These are phyloP conservation scores for Sylvietta virens DNA, from an alignment of 2,113 vertebrate genomes.

Conservation along the genomic window DNA sequence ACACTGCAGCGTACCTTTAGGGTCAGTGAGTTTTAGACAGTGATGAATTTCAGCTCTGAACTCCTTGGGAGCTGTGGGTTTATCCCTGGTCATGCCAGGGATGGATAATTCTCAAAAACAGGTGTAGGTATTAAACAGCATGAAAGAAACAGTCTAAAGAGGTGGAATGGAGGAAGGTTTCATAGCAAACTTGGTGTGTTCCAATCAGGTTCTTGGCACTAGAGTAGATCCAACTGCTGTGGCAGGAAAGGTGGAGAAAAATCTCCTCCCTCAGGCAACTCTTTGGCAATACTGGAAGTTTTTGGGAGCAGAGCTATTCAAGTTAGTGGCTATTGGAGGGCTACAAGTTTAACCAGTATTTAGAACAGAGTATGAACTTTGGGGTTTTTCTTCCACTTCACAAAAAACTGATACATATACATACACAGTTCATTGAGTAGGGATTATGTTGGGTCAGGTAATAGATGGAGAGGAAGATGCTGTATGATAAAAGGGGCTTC, in stretches of 20 bases:
- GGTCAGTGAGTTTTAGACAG: not conserved
- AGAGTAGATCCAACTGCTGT: not conserved
- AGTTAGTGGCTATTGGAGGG: not conserved
- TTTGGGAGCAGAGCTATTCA: not conserved
- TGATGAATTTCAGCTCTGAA: not conserved
- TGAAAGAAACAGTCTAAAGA: not conserved
- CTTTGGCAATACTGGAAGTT: not conserved
- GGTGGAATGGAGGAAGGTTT: not conserved
- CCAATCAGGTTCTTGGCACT: not conserved
- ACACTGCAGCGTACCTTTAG: accelerated
- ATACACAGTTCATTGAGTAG: not conserved
- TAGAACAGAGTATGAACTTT: not conserved
- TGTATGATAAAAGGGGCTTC: not conserved
- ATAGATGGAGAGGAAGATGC: not conserved
- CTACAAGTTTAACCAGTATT: not conserved
- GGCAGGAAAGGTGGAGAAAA: not conserved
- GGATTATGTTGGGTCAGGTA: accelerated
- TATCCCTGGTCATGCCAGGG: not conserved
- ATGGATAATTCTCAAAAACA: not conserved
- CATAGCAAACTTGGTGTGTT: accelerated
- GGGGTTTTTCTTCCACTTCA: not conserved
- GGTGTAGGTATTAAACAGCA: not conserved
- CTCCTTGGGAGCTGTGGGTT: not conserved
- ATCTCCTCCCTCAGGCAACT: not conserved
- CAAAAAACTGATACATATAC: not conserved